These are phyloP conservation scores for Rhyacophila evoluta DNA, from an alignment of 2,888 invertebrate species.

Conservation along the genomic window DNA sequence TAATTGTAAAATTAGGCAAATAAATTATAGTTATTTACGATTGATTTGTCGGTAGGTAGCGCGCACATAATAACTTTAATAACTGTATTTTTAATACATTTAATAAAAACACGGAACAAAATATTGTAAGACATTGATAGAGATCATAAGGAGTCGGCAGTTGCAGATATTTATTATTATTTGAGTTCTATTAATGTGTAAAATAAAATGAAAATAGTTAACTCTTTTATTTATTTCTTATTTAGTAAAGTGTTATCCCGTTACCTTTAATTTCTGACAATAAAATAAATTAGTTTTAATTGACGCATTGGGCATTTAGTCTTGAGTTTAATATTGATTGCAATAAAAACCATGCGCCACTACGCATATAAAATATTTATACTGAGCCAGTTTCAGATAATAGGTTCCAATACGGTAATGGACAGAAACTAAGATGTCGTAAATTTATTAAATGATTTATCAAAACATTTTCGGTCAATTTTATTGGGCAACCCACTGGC, in stretches of 20 bases:
- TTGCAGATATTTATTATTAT: background rate
- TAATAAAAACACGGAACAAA: background rate
- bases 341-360: too few species aligned
- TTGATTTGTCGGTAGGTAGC: background rate
- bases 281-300: background rate
- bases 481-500: background rate
- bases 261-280: background rate
- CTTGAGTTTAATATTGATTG: too few species aligned
- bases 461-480: background rate
- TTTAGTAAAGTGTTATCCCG: background rate
- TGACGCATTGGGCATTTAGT: background rate
- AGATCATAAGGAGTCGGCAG: background rate
- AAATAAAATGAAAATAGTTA: background rate
- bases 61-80: background rate
- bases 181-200: background rate
- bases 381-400: too few species aligned
- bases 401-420: too few species aligned
- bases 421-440: too few species aligned
- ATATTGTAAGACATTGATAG: background rate
- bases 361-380: too few species aligned
- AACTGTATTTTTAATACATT: background rate
- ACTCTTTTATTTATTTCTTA: background rate
- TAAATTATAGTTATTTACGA: background rate
- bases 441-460: too few species aligned
- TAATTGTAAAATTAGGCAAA: background rate